These are phyloP conservation scores for Virgularia gustaviana DNA, from an alignment of 92 coral and sea anemone species.

Conservation along the genomic window DNA sequence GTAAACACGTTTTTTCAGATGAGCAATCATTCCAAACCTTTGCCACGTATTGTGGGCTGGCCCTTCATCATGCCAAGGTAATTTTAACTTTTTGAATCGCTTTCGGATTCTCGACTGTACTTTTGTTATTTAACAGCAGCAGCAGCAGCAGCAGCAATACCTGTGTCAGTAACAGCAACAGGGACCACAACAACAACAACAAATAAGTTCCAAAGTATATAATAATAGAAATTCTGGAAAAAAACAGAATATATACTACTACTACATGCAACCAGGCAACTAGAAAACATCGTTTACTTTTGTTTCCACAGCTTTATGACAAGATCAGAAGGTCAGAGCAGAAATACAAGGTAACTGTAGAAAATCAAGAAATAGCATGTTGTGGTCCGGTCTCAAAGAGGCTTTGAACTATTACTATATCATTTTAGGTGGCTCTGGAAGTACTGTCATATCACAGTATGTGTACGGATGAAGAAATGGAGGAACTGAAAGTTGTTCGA, in stretches of 20 bases:
- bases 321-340: slow-evolving; percentile 97
- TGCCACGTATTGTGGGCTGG: slow-evolving; percentile 97
- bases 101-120: too few species aligned
- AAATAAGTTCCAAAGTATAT: too few species aligned
- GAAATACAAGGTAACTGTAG: slow-evolving; percentile 90
- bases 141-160: too few species aligned
- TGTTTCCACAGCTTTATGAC: slow-evolving; percentile 75
- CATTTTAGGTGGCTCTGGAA: slow-evolving; percentile 78
- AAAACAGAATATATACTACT: too few species aligned
- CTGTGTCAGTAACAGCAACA: too few species aligned
- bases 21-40: slow-evolving; percentile 99
- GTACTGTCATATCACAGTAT: slow-evolving; percentile 95
- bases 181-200: neutral
- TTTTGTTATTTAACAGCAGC: too few species aligned
- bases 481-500: slow-evolving; percentile 49
- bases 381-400: neutral
- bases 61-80: slow-evolving; percentile 99
- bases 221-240: too few species aligned
- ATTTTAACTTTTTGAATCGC: too few species aligned
- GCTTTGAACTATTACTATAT: neutral
- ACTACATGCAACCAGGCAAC: neutral
- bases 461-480: slow-evolving; percentile 75
- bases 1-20: slow-evolving; percentile 63
- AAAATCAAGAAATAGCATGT: neutral
- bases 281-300: neutral